Evolutionary conservation across 2,113 vertebrate species (phyloP).

Genomic region (Microcebus lehilahytsara): DNA sequence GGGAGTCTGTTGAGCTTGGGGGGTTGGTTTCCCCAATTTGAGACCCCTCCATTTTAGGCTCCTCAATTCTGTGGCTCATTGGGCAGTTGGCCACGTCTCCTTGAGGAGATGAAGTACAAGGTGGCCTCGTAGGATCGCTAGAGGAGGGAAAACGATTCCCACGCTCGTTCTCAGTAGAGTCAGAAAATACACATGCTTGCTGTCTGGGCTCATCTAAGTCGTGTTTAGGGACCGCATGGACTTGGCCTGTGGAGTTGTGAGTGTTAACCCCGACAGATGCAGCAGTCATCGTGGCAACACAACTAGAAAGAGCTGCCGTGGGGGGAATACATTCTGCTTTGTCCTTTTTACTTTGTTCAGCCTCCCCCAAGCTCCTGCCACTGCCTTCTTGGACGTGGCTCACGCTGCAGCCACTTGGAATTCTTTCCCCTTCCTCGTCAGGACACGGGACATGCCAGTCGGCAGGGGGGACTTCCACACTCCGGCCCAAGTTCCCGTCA

Average conservation of each 20-base stretch:
- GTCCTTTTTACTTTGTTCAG: not conserved
- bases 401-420: not conserved
- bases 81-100: not conserved
- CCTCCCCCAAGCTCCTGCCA: not conserved
- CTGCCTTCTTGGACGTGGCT: not conserved
- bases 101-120: not conserved
- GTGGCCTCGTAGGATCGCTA: not conserved
- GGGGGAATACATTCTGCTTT: rapidly evolving
- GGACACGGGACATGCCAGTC: not conserved
- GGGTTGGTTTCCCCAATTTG: not conserved
- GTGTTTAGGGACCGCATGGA: not conserved
- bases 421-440: not conserved
- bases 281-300: not conserved
- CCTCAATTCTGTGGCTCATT: not conserved
- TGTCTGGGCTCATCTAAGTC: not conserved
- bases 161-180: not conserved
- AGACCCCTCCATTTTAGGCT: not conserved
- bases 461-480: rapidly evolving
- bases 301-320: not conserved
- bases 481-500: not conserved
- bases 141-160: not conserved
- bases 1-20: not conserved
- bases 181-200: not conserved
- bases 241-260: not conserved
- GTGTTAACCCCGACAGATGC: not conserved